Evolutionary conservation across 2,113 vertebrate species (phyloP).

Genomic region (Sapayoa aenigma): DNA sequence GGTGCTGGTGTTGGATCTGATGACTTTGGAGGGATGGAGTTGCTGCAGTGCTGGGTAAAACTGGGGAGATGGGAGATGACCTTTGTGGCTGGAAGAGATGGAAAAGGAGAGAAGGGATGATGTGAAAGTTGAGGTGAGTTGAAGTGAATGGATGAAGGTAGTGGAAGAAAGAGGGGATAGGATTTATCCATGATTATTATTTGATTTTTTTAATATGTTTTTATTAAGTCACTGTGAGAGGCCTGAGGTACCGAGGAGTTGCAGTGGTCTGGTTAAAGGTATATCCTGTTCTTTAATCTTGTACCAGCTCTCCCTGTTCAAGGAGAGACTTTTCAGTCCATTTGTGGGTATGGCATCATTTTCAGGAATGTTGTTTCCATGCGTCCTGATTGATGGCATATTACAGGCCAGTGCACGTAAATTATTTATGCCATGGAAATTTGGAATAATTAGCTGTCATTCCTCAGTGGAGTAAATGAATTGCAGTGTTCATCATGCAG

Average conservation of each 20-base stretch:
- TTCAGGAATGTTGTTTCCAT: background rate
- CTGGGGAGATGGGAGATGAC: background rate
- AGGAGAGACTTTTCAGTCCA: background rate
- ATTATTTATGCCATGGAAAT: constrained; percentile 70
- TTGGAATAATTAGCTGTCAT: constrained; percentile 82
- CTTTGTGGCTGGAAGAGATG: background rate
- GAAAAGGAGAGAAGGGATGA: background rate
- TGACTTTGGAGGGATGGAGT: background rate
- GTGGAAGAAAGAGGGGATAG: background rate
- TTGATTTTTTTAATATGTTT: background rate
- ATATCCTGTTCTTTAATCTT: background rate
- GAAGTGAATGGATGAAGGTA: background rate
- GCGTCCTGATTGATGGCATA: constrained; percentile 36
- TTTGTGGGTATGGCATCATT: background rate
- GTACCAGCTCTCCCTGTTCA: background rate
- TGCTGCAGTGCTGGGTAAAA: background rate
- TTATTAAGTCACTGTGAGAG: background rate
- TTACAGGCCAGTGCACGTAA: background rate
- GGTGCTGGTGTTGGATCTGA: background rate
- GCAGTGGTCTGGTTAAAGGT: background rate
- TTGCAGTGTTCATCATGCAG: constrained; percentile 72
- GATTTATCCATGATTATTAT: background rate
- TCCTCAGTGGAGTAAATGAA: constrained; percentile 75
- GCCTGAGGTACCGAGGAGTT: background rate
- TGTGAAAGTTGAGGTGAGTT: background rate